Evolutionary conservation across 1,140 invertebrate genomes (phyloP).

Genomic region (Brachionus calyciflorus): DNA sequence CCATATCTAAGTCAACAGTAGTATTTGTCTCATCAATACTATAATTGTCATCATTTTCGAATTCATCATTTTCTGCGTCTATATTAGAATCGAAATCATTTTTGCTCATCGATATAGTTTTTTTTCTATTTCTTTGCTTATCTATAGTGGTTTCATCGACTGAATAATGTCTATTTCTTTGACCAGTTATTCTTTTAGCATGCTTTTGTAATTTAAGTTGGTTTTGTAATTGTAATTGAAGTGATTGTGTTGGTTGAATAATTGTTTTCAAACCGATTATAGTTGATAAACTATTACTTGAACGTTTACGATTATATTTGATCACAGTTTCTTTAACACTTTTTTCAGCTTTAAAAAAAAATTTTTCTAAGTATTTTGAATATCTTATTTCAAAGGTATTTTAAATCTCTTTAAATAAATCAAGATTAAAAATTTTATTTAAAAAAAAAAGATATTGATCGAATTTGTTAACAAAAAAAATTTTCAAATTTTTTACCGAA

Average conservation of each 20-base stretch:
- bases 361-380: too few species aligned
- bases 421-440: too few species aligned
- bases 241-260: neutral
- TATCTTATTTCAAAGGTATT: too few species aligned
- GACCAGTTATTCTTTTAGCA: neutral
- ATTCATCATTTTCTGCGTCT: neutral
- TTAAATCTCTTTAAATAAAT: too few species aligned
- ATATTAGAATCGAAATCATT: neutral
- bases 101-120: neutral
- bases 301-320: neutral
- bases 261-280: neutral
- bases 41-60: neutral
- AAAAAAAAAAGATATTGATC: neutral
- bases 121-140: slow-evolving; percentile 21
- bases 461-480: too few species aligned
- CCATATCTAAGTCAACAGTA: neutral
- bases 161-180: slow-evolving; percentile 25
- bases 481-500: too few species aligned
- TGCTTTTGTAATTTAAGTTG: slow-evolving; percentile 1
- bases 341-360: neutral
- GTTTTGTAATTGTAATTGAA: slow-evolving; percentile 8
- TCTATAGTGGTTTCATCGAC: neutral
- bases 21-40: slow-evolving; percentile 13
- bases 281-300: slow-evolving; percentile 12
- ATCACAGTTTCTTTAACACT: slow-evolving; percentile 2